Percentiles rank a stretch among this genome's conserved stretches.
Evolutionary conservation across 2,113 vertebrate genomes (phyloP).

Genomic region (Xiphophorus hellerii): DNA sequence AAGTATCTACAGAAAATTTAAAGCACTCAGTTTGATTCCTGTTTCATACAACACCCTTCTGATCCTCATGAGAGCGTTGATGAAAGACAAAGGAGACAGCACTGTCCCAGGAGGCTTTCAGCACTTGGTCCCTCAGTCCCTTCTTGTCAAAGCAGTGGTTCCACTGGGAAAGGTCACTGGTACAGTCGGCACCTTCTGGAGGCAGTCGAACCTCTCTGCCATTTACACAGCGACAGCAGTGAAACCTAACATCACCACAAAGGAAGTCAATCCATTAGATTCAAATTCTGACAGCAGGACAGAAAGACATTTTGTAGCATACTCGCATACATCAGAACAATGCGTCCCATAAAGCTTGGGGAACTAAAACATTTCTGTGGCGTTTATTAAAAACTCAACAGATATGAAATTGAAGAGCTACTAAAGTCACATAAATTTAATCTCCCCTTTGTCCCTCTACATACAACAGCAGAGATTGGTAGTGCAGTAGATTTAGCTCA

Average conservation of each 20-base stretch:
- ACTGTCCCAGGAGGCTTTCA: conserved; percentile 91
- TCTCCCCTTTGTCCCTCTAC: no score
- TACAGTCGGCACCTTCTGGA: conserved; percentile 86
- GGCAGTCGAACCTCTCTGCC: conserved; percentile 86
- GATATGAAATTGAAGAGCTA: no score
- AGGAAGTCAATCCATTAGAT: neutral
- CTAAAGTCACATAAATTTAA: no score
- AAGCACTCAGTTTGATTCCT: neutral
- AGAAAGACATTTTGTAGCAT: neutral
- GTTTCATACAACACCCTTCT: conserved; percentile 81
- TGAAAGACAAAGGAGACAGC: conserved; percentile 92
- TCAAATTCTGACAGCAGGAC: no score
- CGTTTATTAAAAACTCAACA: no score
- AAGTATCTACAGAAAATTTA: conserved; percentile 13
- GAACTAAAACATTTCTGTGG: no score
- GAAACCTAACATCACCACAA: conserved; percentile 80
- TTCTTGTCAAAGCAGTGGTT: conserved; percentile 89
- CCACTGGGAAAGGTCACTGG: conserved; percentile 94
- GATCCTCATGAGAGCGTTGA: conserved; percentile 92
- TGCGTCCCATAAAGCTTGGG: no score
- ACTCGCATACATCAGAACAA: neutral
- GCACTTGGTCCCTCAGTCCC: conserved; percentile 87
- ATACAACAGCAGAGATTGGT: no score
- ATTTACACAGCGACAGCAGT: conserved; percentile 91
- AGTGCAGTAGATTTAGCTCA: no score